Percentiles rank a stretch among this genome's conserved stretches.
Conservation (phyloP, 2,113 vertebrate genomes). For the Epinephelus lanceolatus region DNA sequence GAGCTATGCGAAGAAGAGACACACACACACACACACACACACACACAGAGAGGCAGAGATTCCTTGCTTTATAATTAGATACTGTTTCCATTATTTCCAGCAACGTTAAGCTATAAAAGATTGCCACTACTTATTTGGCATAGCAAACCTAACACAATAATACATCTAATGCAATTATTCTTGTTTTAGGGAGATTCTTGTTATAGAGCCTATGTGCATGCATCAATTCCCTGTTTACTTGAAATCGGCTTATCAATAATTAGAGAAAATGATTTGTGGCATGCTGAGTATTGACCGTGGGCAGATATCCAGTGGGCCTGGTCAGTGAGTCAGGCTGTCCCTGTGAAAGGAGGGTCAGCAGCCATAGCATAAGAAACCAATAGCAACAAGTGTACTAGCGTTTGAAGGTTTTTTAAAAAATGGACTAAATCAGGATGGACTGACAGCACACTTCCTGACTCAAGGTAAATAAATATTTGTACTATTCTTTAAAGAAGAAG, state of each 20-base stretch:
- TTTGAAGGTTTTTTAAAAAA: not conserved
- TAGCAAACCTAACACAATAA: not conserved
- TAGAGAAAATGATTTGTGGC: slow-evolving; percentile 22
- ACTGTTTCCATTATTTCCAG: slow-evolving; percentile 23
- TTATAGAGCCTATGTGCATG: not conserved
- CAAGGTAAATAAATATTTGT: slow-evolving; percentile 10
- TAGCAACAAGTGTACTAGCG: not conserved
- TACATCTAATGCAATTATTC: not conserved
- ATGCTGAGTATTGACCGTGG: slow-evolving; percentile 21
- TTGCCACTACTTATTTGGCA: not conserved
- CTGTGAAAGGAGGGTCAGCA: not conserved
- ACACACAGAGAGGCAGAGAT: too few relatives aligned
- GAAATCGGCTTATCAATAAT: slow-evolving; percentile 47
- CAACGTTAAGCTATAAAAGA: slow-evolving; percentile 11
- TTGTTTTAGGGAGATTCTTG: not conserved
- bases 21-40: too few relatives aligned
- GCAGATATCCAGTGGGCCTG: slow-evolving; percentile 7
- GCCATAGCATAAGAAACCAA: not conserved
- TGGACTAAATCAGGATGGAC: not conserved
- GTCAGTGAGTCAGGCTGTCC: not conserved
- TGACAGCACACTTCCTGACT: not conserved
- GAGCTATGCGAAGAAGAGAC: too few relatives aligned
- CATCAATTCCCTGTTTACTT: slow-evolving; percentile 22
- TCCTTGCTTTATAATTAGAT: not conserved
- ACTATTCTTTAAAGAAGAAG: not conserved